Base-by-base conservation (phyloP, 2,797 vertebrate genomes). In the Siniperca obscura region DNA sequence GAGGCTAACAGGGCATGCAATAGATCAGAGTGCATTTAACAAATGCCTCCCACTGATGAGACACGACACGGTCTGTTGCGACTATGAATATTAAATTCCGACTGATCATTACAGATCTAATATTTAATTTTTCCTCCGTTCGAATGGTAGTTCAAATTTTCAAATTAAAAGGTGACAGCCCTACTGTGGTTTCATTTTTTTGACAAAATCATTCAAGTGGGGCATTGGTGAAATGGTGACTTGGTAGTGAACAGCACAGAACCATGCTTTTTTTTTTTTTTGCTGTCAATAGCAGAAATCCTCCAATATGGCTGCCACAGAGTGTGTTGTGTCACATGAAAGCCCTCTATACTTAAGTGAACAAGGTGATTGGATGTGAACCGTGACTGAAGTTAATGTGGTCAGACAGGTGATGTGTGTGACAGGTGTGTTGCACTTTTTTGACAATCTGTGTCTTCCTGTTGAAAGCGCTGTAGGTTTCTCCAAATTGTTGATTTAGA, bases 391-490 rank as follows among this genome's bases (percentile, higher is more conserved):
- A 8, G 44, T 59, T 69, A 0, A 62, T 76, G 68, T 82, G 65
- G 75, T 65, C 67, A 40, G 46, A 81, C 53, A 46, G 34, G 36
- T 72, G 17, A 50, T 42, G 25, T 84, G 84, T 79, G 69, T 7
- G 36, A 7, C 36, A 36, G 36, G 74, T 90, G 85, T 89, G 72
- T 92, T 91, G 90, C 90, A 92, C 87, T 79, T 89, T 92, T 91
- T 91, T 83, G 88, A 90, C 87, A 94, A 93, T 95, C 92, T 93
- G 84, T 90, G 94, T 94, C 91, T 95, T 93, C 91, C 90, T 82
- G 61, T 79, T 75, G 59, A 86, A 90, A 81, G 85, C 11, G 44
- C 77, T 76, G 61, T 83, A 27, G 61, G 55, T 79, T 83, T 81
- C 34, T 78, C n/a, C 38, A 56, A 65, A 71, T 62, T 11, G 13